Percentiles rank a stretch among this genome's conserved stretches.
These are phyloP conservation scores for Hyposoter didymator DNA, from an alignment of 2,888 invertebrate species.

Conservation along the genomic window DNA sequence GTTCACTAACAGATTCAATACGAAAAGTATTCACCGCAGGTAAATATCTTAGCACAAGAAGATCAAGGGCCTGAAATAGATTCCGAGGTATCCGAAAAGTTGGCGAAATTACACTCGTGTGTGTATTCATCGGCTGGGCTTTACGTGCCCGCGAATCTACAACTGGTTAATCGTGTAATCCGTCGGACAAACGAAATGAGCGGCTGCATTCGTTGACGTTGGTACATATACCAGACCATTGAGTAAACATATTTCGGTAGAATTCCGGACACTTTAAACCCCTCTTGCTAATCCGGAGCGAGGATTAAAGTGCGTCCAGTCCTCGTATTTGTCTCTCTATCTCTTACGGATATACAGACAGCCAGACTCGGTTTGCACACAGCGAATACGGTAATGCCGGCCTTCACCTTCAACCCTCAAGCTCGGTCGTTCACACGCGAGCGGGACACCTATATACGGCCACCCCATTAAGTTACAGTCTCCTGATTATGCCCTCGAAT, in stretches of 20 bases:
- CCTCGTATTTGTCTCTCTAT: conserved; percentile 46
- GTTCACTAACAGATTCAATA: not conserved
- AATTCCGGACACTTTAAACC: conserved; percentile 68
- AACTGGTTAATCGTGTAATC: conserved; percentile 69
- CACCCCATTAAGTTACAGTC: conserved; percentile 62
- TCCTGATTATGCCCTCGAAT: conserved; percentile 59
- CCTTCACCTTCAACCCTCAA: conserved; percentile 64
- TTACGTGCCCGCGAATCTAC: conserved; percentile 63
- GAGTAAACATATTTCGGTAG: conserved; percentile 69
- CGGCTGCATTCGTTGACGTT: conserved; percentile 54
- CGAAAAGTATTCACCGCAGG: not conserved
- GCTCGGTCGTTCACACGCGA: conserved; percentile 54
- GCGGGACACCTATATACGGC: conserved; percentile 51
- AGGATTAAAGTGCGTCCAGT: conserved; percentile 67
- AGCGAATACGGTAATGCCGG: conserved; percentile 41
- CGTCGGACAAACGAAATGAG: conserved; percentile 63
- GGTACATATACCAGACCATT: conserved; percentile 51
- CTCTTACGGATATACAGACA: not conserved
- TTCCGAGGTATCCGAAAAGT: conserved; percentile 8
- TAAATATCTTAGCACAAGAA: conserved; percentile 10
- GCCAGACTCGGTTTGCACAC: not conserved
- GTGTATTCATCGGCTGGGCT: conserved; percentile 40
- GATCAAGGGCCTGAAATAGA: not conserved
- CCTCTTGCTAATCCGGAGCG: conserved; percentile 63
- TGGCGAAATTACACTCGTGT: conserved; percentile 44